phyloP scores from a whole-genome alignment of 2,113 vertebrate genomes.

The Melanotaenia duboulayi region DNA sequence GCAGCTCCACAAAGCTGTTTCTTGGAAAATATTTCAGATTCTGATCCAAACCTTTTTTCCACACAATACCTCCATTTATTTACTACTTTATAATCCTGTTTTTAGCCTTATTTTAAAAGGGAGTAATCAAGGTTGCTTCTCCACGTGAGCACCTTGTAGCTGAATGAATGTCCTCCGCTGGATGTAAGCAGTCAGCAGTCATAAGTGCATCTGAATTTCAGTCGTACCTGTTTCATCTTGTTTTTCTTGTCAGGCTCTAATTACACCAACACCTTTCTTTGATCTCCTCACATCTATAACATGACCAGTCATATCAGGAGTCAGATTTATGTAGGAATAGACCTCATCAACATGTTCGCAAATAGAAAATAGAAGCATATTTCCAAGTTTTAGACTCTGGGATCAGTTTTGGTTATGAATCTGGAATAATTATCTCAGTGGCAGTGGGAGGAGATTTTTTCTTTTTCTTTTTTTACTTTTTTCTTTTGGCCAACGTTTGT shows the following conservation, averaged over 20 bases:
- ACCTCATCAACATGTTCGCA: background rate
- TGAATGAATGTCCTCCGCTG: background rate
- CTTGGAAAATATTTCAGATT: too few relatives aligned
- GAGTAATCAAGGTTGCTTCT: too few relatives aligned
- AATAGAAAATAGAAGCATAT: background rate
- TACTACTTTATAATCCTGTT: too few relatives aligned
- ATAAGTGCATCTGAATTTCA: background rate
- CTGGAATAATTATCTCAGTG: background rate
- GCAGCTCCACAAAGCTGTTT: too few relatives aligned
- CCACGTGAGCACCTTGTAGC: too few relatives aligned
- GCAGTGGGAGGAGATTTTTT: background rate
- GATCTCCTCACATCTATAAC: background rate
- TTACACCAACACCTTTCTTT: background rate
- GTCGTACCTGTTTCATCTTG: constrained; percentile 16
- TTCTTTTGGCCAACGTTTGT: background rate
- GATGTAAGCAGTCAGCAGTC: background rate
- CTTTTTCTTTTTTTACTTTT: too few relatives aligned
- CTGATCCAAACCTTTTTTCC: too few relatives aligned
- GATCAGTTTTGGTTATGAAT: background rate
- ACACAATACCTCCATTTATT: too few relatives aligned
- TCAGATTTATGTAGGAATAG: background rate
- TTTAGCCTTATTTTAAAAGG: too few relatives aligned
- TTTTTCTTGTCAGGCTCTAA: background rate
- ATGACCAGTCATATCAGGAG: too few relatives aligned
- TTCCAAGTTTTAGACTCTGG: background rate